phyloP scores from a whole-genome alignment of 1,140 invertebrate species.

The Diabrotica undecimpunctata region DNA sequence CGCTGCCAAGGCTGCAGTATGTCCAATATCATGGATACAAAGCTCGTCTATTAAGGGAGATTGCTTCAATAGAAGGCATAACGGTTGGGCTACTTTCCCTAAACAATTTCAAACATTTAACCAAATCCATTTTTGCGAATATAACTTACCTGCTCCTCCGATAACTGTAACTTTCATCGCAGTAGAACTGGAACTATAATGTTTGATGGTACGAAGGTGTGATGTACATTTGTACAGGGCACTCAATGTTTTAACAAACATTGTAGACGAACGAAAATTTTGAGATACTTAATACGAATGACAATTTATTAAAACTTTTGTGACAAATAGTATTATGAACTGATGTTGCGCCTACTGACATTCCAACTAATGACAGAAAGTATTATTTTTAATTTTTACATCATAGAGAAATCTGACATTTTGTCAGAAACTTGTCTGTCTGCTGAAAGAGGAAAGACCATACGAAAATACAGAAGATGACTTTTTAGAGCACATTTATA shows the following conservation, averaged over 20 bases:
- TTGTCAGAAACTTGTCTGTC: no score
- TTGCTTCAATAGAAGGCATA: conserved; percentile 58
- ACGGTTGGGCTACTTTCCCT: conserved; percentile 48
- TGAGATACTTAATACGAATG: no score
- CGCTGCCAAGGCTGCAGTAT: conserved; percentile 52
- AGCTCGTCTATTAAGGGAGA: conserved; percentile 59
- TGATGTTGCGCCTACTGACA: no score
- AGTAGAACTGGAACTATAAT: conserved; percentile 1
- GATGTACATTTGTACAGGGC: neutral
- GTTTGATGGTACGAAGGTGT: neutral
- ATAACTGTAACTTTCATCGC: conserved; percentile 35
- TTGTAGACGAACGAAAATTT: no score
- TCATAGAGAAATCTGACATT: no score
- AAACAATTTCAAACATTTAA: neutral
- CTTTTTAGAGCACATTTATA: no score
- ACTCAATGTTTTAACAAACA: neutral
- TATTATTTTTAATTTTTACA: no score
- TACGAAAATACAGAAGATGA: no score
- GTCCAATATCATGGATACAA: conserved; percentile 53
- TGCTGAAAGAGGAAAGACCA: no score
- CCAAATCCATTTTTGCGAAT: neutral
- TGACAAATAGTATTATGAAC: no score
- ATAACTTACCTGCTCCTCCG: conserved; percentile 31
- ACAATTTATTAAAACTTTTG: no score
- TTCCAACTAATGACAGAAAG: no score